Evolutionary conservation across 2,888 invertebrate genomes (phyloP), one percentile per base, ranked within the genome.

Genomic region (Zele albiditarsus): DNA sequence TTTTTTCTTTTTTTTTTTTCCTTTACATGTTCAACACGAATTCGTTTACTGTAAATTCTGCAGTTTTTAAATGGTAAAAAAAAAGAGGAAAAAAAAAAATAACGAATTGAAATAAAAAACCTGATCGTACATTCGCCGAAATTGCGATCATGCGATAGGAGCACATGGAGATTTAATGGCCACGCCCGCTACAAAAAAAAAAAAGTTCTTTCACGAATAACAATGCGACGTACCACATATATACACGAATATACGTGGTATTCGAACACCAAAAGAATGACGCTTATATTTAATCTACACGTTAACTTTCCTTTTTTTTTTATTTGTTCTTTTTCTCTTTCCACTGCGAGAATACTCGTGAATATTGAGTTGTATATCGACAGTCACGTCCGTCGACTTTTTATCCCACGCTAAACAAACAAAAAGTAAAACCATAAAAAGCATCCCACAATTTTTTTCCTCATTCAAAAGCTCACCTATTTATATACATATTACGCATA

Each of bases 241-340:
- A 46, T 16, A 46, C 46, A 46, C n/a, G 33, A 60, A 27, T 10
- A 72, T 76, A 69, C 70, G 60, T 53, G 58, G 70, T 46, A 25
- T 38, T 66, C 73, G 46, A 58, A 70, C 67, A 27, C 16, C 23
- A 65, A 49, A 38, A 25, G 60, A 46, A 28, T 46, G 31, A 25
- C 16, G 23, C 20, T 65, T 67, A 27, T 76, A 73, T 67, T 76
- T 70, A 73, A 76, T 76, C 73, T 46, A 66, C 65, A 75, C 67
- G 71, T 49, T 38, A 75, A 72, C 71, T 71, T 75, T 67, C 42
- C 60, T 16, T 16, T n/a, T 46, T 46, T n/a, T n/a, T 14, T 46
- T 46, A 33, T 33, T 33, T 33, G 8, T 46, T 46, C 16, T 14
- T 73, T 68, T 68, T 71, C 68, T 65, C 58, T 66, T 63, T 63